A percentile compares a stretch with the other conserved stretches of the same genome.
phyloP scores from a whole-genome alignment of 2,797 vertebrate species.

The Sternarchorhynchus goeldii region DNA sequence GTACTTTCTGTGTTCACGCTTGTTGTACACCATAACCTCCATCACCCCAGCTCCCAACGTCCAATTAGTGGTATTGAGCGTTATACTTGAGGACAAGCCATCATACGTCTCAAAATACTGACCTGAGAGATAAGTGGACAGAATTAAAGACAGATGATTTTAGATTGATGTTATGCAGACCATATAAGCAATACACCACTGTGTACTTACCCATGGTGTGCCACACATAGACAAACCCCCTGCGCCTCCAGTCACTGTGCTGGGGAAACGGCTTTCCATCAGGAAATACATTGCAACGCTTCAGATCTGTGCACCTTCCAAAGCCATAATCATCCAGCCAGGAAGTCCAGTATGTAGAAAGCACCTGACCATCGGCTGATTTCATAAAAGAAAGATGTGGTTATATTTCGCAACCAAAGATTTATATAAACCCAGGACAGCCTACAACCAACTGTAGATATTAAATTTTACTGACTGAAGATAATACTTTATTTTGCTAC shows the following conservation, averaged over 20 bases:
- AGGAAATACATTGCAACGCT: constrained; percentile 81
- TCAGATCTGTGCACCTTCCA: constrained; percentile 70
- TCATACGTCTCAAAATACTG: constrained; percentile 86
- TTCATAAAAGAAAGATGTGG: not conserved
- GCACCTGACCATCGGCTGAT: constrained; percentile 70
- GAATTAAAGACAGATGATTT: not conserved
- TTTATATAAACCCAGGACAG: not conserved
- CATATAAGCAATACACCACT: no score
- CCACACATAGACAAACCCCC: constrained; percentile 89
- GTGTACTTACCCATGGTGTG: constrained; percentile 83
- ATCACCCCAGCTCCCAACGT: constrained; percentile 83
- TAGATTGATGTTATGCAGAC: not conserved
- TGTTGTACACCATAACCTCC: constrained; percentile 86
- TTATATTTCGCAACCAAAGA: not conserved
- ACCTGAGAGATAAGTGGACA: constrained; percentile 66
- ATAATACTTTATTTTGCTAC: no score
- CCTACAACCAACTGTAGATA: not conserved
- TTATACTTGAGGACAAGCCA: constrained; percentile 77
- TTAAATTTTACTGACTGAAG: not conserved
- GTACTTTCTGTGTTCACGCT: constrained; percentile 71
- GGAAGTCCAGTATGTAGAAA: constrained; percentile 81
- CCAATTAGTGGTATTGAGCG: constrained; percentile 83
- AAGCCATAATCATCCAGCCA: constrained; percentile 79
- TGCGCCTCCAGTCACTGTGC: constrained; percentile 78
- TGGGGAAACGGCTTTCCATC: constrained; percentile 87